Evolutionary conservation across 2,888 invertebrate genomes (phyloP).

Genomic region (Pteria penguin): DNA sequence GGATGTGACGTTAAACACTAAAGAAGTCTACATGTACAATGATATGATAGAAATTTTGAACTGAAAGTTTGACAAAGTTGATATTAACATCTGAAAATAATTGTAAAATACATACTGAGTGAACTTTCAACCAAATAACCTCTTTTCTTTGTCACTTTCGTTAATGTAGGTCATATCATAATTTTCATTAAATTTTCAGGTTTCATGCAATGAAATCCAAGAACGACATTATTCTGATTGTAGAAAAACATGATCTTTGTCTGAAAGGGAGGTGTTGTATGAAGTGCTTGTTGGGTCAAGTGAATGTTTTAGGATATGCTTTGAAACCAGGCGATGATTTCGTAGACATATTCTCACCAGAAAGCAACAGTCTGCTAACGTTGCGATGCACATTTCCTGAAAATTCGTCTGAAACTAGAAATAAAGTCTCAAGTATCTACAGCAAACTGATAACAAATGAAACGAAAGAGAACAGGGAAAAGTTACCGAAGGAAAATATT

Average conservation of each 20-base stretch:
- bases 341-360: constrained; percentile 63
- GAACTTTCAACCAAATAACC: too few species aligned
- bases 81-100: too few species aligned
- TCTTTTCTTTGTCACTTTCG: too few species aligned
- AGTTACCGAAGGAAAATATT: constrained; percentile 28
- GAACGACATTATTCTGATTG: background rate
- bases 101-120: too few species aligned
- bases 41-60: too few species aligned
- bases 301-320: constrained; percentile 54
- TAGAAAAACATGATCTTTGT: background rate
- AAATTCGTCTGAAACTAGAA: background rate
- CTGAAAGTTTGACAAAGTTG: too few species aligned
- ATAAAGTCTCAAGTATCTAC: background rate
- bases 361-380: constrained; percentile 59
- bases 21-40: too few species aligned
- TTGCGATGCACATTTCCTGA: constrained; percentile 24
- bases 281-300: constrained; percentile 53
- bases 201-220: too few species aligned
- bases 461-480: constrained; percentile 3
- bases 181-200: too few species aligned
- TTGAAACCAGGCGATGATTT: constrained; percentile 33
- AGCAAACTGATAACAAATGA: background rate
- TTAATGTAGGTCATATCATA: too few species aligned
- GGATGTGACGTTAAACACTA: too few species aligned
- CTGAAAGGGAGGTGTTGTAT: constrained; percentile 13